These are phyloP conservation scores for Odontamblyopus rebecca DNA, from an alignment of 2,797 vertebrate species.

Conservation along the genomic window DNA sequence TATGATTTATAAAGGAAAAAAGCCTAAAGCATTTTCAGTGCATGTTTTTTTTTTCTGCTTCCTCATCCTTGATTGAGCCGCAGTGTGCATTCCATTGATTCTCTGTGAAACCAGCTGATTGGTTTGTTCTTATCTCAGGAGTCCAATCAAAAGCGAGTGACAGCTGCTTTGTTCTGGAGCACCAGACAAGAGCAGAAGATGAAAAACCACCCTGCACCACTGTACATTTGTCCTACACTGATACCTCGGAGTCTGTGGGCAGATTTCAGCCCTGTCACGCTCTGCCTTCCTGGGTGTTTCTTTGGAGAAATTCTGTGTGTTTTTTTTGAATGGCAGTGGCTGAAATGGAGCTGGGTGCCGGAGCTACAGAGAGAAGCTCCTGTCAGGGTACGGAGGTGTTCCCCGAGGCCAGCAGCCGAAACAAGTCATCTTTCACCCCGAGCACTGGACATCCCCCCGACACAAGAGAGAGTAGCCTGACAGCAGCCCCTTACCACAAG, in stretches of 20 bases:
- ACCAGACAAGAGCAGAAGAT: neutral
- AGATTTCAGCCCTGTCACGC: neutral
- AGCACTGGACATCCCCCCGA: constrained; percentile 11
- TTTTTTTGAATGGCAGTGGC: constrained; percentile 40
- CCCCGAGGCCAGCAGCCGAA: constrained; percentile 15
- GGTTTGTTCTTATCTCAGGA: neutral
- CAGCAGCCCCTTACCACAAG: neutral
- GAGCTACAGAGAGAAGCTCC: constrained; percentile 37
- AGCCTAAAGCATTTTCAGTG: neutral
- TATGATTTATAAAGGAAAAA: no score
- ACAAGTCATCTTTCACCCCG: constrained; percentile 23
- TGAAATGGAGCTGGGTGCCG: constrained; percentile 68
- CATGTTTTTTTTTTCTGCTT: neutral
- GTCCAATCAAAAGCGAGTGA: neutral
- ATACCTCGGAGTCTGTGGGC: neutral
- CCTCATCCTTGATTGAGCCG: neutral
- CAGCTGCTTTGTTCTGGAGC: neutral
- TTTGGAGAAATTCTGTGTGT: neutral
- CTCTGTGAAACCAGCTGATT: neutral
- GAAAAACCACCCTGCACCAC: neutral
- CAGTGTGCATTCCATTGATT: neutral
- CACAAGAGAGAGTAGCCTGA: no score
- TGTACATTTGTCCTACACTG: neutral
- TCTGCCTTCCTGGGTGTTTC: neutral
- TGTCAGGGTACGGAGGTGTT: constrained; percentile 48